A percentile compares a stretch with the other conserved stretches of the same genome.
Evolutionary conservation across 2,888 invertebrate genomes (phyloP).

Genomic region (Sesia apiformis): DNA sequence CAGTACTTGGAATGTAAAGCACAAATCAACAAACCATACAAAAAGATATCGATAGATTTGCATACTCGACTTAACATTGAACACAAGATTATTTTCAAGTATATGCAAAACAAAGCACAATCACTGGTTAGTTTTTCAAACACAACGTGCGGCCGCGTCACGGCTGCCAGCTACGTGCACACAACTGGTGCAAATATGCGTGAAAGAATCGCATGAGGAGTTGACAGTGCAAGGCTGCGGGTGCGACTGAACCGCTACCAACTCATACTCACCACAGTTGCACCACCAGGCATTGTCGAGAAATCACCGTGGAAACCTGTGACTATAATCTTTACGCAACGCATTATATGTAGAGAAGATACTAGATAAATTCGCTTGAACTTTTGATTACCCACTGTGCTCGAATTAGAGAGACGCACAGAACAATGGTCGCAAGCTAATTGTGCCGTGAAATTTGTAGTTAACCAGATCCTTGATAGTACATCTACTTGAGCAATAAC

Average conservation of each 20-base stretch:
- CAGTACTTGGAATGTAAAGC: too few species aligned
- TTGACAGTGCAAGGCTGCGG: constrained; percentile 55
- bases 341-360: constrained; percentile 53
- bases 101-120: not conserved
- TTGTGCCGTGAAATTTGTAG: constrained; percentile 4
- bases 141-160: not conserved
- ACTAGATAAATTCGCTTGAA: constrained; percentile 44
- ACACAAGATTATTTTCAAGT: too few species aligned
- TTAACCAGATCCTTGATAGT: constrained; percentile 3
- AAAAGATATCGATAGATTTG: too few species aligned
- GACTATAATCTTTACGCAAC: constrained; percentile 57
- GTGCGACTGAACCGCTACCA: constrained; percentile 47
- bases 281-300: constrained; percentile 65
- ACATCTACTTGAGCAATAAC: too few species aligned
- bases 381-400: constrained; percentile 36
- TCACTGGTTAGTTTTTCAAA: not conserved
- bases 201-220: constrained; percentile 34
- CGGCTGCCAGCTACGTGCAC: not conserved
- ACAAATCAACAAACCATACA: too few species aligned
- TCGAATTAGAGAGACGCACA: constrained; percentile 10
- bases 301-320: constrained; percentile 60
- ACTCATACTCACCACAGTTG: constrained; percentile 48
- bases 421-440: constrained; percentile 9
- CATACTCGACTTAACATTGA: too few species aligned
- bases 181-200: constrained; percentile 21